Base-by-base conservation (phyloP, 2,888 invertebrate species). In the Drosophila dives region DNA sequence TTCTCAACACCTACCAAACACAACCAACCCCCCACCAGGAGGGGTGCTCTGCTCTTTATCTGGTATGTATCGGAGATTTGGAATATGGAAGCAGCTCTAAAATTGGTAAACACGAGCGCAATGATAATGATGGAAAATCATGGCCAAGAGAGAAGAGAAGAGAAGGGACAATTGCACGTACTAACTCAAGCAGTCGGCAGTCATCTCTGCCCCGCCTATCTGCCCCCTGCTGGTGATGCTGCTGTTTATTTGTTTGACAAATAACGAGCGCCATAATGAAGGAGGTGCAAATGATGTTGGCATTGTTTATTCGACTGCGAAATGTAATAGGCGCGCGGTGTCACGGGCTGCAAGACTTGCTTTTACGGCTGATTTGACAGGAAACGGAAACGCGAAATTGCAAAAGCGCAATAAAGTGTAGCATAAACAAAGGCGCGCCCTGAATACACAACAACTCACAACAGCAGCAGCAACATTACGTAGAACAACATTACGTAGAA, bases 201-300 rank as follows among this genome's bases (percentile, higher is more conserved):
- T 79, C 77, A 79, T 51, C 64, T 60, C 59, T 34, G 45, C 48
- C 34, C n/a, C 54, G 38, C 10, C 38, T 36, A n/a, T 2, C 12
- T 34, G 8, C 5, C 50, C 38, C 8, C 3, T 38, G n/a, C 26
- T 15, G 40, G 12, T 40, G 40, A 38, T 26, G 36, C 72, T 51
- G 38, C 70, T 87, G 88, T 89, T 90, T 88, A 82, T 90, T 90
- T 90, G 86, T 84, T 90, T 89, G 90, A 90, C 89, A 89, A 89
- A 90, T 89, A 90, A 89, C 83, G 83, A 88, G 90, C 75, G 72
- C 90, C 87, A 90, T 89, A 89, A 89, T 89, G 89, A 89, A 90
- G 89, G 88, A 89, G 89, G 89, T 89, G 90, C 89, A 90, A 89
- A 89, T 89, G 89, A 86, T 86, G 90, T 89, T 88, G 88, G 90